Evolutionary conservation across 53 echinoderm and acorn worm species (phyloP), one percentile per base, ranked within the genome.

Genomic region (Astropecten irregularis): DNA sequence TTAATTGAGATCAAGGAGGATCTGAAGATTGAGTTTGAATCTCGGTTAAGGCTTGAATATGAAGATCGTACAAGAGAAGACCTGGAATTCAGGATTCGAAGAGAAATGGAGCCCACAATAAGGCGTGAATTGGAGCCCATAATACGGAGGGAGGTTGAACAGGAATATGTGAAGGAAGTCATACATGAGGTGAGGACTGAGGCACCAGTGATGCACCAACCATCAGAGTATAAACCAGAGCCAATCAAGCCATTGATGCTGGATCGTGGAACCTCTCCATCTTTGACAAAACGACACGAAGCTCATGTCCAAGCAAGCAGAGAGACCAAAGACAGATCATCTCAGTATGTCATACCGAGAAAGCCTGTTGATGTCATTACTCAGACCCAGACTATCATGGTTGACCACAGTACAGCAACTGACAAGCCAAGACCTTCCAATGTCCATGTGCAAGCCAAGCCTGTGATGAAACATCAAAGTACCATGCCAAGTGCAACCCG

Each of bases 31-130:
- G 88, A 91, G 57, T 91, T 91, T 84, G 91, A 88, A 37, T 88
- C 91, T 37, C 88, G 91, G 8, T 71, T 91, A 2, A 84, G 84
- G 40, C 63, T 48, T 11, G 91, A 91, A 25, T 84, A 88, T 63
- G 91, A 91, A 65, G 91, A 88, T 34, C 49, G 76, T 6, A 84
- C 84, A 11, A 68, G 88, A 40, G 84, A 86, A 40, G 91, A 91
- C 48, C 40, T 91, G 21, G 91, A 91, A 63, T 83, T 88, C 53
- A 67, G 49, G 30, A 68, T 91, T 25, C 58, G 85, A 42, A 72
- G 83, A 69, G 88, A 91, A 42, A 88, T 91, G n/a, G 91, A 91
- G 71, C 91, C 91, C 1, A 34, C n/a, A 42, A 83, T 91, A 46
- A 69, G 91, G 53, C 32, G 54, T 28, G 91, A 91, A 38, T 66